Evolutionary conservation across 2,888 invertebrate genomes (phyloP).

Genomic region (Eueremaeus valkanovi): DNA sequence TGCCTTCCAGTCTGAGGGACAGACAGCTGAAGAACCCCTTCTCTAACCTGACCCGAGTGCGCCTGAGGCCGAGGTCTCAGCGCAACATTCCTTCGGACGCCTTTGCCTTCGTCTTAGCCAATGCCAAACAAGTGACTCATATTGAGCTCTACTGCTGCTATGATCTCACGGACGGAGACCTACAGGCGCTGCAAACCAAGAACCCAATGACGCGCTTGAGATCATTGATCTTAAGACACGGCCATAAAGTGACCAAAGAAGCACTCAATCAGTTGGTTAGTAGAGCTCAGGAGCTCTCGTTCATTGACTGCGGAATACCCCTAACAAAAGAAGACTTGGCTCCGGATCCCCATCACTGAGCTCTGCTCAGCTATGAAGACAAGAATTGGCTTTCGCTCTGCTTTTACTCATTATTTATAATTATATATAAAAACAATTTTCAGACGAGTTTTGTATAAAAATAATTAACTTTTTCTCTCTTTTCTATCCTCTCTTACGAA

Average conservation of each 20-base stretch:
- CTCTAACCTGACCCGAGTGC: conserved; percentile 44
- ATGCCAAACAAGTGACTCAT: conserved; percentile 44
- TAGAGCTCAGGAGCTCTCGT: conserved; percentile 3
- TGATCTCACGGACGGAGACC: conserved; percentile 45
- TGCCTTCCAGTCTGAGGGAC: conserved; percentile 32
- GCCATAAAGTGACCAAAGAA: conserved; percentile 42
- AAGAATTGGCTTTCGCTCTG: not conserved
- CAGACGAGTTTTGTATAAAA: not conserved
- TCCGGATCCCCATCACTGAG: not conserved
- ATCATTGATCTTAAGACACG: conserved; percentile 46
- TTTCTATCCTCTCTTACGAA: not conserved
- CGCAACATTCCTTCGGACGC: conserved; percentile 45
- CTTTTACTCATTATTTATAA: not conserved
- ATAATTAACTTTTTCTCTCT: not conserved
- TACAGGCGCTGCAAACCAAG: conserved; percentile 42
- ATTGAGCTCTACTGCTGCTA: conserved; percentile 47
- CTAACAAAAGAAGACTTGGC: conserved; percentile 29
- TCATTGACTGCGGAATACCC: conserved; percentile 37
- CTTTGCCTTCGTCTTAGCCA: conserved; percentile 44
- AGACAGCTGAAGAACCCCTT: conserved; percentile 44
- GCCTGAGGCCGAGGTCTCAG: conserved; percentile 46
- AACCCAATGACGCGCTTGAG: conserved; percentile 43
- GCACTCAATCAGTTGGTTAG: conserved; percentile 36
- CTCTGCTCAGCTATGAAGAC: not conserved
- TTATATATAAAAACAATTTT: not conserved